These are phyloP conservation scores for Drosophila rellima DNA, from an alignment of 2,888 invertebrate genomes.

Conservation along the genomic window DNA sequence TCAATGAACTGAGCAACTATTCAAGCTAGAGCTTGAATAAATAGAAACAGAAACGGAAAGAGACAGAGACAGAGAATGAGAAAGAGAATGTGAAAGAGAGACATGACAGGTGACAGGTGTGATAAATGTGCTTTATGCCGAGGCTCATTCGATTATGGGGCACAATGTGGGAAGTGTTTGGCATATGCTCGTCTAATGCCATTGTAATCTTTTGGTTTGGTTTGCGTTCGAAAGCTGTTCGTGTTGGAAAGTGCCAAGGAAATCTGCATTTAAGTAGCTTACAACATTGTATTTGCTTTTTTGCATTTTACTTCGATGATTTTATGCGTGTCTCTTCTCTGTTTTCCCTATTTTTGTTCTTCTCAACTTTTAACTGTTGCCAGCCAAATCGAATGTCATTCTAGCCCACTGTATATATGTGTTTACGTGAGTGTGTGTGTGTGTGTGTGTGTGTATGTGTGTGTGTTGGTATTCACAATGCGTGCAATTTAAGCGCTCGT, in stretches of 20 bases:
- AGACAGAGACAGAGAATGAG: too few relatives aligned
- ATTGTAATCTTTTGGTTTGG: constrained; percentile 9
- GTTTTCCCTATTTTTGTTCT: constrained; percentile 7
- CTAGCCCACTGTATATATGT: neutral
- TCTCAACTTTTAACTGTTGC: constrained; percentile 29
- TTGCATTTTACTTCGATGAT: constrained; percentile 27
- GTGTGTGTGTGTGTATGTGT: constrained; percentile 14
- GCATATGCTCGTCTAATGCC: constrained; percentile 10
- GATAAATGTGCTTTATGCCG: constrained; percentile 9
- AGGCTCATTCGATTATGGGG: constrained; percentile 16
- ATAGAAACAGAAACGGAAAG: too few relatives aligned
- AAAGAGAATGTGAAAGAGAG: neutral
- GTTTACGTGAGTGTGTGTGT: constrained; percentile 3
- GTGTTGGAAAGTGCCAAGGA: constrained; percentile 29
- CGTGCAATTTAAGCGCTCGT: constrained; percentile 61
- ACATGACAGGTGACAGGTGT: constrained; percentile 7
- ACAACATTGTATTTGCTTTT: constrained; percentile 33
- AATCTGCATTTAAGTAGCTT: constrained; percentile 41
- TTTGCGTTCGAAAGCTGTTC: neutral
- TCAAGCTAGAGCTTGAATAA: neutral
- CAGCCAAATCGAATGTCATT: constrained; percentile 5
- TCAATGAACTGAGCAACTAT: neutral
- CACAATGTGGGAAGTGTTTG: constrained; percentile 3
- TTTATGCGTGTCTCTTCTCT: constrained; percentile 14
- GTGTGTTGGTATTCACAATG: constrained; percentile 51